Evolutionary conservation across 2,797 vertebrate species (phyloP).

Genomic region (Melanotaenia pygmaea): DNA sequence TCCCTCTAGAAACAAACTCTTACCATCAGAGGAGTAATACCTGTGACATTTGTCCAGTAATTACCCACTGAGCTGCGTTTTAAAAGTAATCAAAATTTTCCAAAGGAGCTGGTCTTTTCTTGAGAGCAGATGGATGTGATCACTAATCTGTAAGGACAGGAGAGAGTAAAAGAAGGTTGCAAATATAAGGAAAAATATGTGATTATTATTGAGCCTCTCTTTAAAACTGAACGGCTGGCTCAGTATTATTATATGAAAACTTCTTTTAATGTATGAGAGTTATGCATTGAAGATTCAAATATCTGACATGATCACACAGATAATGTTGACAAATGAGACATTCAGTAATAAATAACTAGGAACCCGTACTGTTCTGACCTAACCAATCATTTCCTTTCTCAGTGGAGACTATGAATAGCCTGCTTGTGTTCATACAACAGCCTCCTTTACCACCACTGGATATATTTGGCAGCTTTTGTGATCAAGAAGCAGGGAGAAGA

Average conservation of each 20-base stretch:
- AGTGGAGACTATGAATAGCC: slow-evolving; percentile 70
- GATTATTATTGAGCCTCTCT: slow-evolving; percentile 48
- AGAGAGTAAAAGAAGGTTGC: slow-evolving; percentile 24
- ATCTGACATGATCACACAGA: slow-evolving; percentile 12
- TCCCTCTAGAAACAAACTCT: slow-evolving; percentile 41
- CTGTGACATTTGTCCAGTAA: slow-evolving; percentile 94
- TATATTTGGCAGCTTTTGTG: slow-evolving; percentile 79
- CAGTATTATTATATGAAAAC: slow-evolving; percentile 61
- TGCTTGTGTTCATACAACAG: slow-evolving; percentile 63
- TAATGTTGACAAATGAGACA: slow-evolving; percentile 15
- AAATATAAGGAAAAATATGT: slow-evolving; percentile 33
- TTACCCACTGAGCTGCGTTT: slow-evolving; percentile 85
- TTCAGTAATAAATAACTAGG: slow-evolving; percentile 20
- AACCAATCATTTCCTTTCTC: slow-evolving; percentile 42
- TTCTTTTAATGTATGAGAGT: slow-evolving; percentile 1
- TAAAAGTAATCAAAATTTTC: slow-evolving; percentile 82
- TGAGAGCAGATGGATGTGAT: slow-evolving; percentile 84
- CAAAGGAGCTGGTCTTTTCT: slow-evolving; percentile 82
- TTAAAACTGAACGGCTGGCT: slow-evolving; percentile 52
- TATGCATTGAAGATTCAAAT: not conserved
- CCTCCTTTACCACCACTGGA: slow-evolving; percentile 78
- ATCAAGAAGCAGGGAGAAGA: slow-evolving; percentile 73
- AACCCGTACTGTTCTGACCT: slow-evolving; percentile 32
- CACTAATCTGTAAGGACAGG: slow-evolving; percentile 81
- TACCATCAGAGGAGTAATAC: slow-evolving; percentile 65